These are phyloP conservation scores for Cyphomyrmex costatus DNA, from an alignment of 1,140 invertebrate genomes.

Conservation along the genomic window DNA sequence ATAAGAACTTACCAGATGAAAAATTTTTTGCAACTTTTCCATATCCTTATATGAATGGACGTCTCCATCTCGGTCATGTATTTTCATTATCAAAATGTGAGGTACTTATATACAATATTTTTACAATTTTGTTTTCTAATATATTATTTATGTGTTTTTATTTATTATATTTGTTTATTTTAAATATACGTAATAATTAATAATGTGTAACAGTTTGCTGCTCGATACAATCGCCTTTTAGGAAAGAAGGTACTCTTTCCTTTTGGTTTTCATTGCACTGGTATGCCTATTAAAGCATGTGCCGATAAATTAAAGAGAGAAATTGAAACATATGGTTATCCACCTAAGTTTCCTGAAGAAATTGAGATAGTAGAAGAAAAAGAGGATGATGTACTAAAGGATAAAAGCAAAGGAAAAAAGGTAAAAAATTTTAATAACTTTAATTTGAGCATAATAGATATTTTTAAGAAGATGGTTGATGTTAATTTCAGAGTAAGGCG, in stretches of 20 bases:
- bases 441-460: conserved; percentile 8
- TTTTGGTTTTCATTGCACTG: conserved; percentile 99
- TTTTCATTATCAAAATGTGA: conserved; percentile 99
- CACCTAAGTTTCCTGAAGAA: conserved; percentile 95
- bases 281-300: conserved; percentile 98
- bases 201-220: conserved; percentile 91
- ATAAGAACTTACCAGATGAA: conserved; percentile 88
- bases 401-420: conserved; percentile 99
- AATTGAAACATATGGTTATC: conserved; percentile 96
- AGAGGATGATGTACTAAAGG: conserved; percentile 88
- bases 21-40: conserved; percentile 99
- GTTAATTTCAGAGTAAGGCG: conserved; percentile 94
- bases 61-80: conserved; percentile 98
- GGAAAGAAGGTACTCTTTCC: conserved; percentile 98
- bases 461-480: conserved; percentile 38
- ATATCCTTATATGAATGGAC: conserved; percentile 99
- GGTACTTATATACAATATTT: conserved; percentile 82
- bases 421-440: conserved; percentile 83
- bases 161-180: not conserved
- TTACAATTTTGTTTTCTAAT: not conserved
- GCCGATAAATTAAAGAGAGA: conserved; percentile 99
- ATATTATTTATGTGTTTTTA: not conserved
- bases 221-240: conserved; percentile 95
- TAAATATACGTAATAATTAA: not conserved
- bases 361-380: conserved; percentile 85